Conservation (phyloP, 2,113 vertebrate species). For the Vulpes lagopus region DNA sequence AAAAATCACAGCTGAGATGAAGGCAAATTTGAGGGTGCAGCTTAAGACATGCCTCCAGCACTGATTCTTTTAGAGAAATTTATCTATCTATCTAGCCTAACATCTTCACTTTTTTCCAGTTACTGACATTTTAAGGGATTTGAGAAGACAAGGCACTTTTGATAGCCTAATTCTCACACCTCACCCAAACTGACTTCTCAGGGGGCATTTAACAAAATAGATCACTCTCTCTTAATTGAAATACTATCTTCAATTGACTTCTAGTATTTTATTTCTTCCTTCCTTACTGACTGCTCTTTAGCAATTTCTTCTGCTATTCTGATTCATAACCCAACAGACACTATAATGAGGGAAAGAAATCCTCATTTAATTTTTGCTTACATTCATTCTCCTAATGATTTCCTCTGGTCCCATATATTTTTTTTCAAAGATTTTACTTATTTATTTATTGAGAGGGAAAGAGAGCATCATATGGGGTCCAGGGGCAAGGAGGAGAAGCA, state of each 20-base stretch:
- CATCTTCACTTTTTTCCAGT: neutral
- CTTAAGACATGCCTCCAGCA: neutral
- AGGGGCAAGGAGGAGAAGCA: accelerated
- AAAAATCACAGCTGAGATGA: neutral
- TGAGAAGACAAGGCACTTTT: neutral
- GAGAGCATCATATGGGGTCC: neutral
- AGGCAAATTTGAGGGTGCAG: neutral
- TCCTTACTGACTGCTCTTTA: neutral
- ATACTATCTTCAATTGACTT: neutral
- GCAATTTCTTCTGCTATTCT: neutral
- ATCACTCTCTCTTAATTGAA: neutral
- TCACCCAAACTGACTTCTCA: neutral
- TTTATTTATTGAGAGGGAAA: neutral
- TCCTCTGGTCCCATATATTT: neutral
- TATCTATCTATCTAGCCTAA: neutral
- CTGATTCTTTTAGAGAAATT: neutral
- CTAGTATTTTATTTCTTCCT: neutral
- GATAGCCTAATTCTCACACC: neutral
- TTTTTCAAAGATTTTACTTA: neutral
- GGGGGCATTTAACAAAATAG: neutral
- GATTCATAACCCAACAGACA: neutral
- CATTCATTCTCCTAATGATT: accelerated
- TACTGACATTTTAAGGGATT: neutral
- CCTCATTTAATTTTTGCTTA: too few relatives aligned
- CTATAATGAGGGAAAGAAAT: neutral